phyloP scores from a whole-genome alignment of 2,888 invertebrate species.

The Hirtodrosophila duncani region DNA sequence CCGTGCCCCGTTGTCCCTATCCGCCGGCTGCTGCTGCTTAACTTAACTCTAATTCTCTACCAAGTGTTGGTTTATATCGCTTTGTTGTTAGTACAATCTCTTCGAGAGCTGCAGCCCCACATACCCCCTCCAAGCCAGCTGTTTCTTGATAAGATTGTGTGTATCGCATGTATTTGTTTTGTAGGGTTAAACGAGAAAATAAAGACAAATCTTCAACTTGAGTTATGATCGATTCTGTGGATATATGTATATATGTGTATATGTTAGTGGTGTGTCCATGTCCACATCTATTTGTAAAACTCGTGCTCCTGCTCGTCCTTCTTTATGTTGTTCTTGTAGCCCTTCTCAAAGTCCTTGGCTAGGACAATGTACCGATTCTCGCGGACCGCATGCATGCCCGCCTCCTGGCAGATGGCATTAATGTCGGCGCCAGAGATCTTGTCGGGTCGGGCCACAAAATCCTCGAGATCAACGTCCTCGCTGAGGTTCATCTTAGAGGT shows the following conservation, averaged over 20 bases:
- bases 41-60: constrained; percentile 16
- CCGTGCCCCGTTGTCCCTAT: neutral
- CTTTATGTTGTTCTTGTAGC: constrained; percentile 99
- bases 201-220: too few species aligned
- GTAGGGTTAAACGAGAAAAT: too few species aligned
- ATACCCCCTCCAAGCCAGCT: too few species aligned
- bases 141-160: too few species aligned
- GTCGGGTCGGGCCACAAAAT: constrained; percentile 98
- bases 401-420: constrained; percentile 99
- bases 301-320: constrained; percentile 98
- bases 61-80: constrained; percentile 7
- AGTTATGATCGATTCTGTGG: too few species aligned
- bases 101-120: too few species aligned
- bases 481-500: constrained; percentile 98
- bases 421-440: constrained; percentile 99
- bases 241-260: constrained; percentile 1
- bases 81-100: too few species aligned
- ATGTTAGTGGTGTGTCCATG: neutral
- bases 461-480: constrained; percentile 99
- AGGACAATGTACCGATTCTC: constrained; percentile 99
- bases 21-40: neutral
- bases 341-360: constrained; percentile 99
- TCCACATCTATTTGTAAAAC: constrained; percentile 96
- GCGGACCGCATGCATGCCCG: constrained; percentile 99
- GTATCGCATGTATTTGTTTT: too few species aligned